Evolutionary conservation across 2,113 vertebrate genomes (phyloP).

Genomic region (Albula glossodonta): DNA sequence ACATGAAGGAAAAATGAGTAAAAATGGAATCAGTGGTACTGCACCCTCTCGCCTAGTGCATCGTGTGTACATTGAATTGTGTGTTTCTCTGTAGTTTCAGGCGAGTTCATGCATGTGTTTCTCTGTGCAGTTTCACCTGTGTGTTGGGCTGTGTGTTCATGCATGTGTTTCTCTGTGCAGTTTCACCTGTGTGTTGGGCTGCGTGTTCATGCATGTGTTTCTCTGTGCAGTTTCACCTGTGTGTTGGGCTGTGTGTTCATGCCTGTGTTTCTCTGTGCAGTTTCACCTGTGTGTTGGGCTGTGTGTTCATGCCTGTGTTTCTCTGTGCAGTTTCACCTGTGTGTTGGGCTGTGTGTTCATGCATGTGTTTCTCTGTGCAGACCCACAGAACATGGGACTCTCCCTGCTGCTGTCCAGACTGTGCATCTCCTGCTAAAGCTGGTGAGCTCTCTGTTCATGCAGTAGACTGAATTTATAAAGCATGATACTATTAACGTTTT

Average conservation of each 20-base stretch:
- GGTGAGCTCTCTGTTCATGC: conserved; percentile 42
- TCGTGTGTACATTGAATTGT: no score
- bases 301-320: no score
- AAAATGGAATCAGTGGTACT: not conserved
- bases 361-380: conserved; percentile 34
- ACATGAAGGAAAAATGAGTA: not conserved
- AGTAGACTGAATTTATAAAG: not conserved
- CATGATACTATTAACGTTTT: no score
- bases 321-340: not conserved
- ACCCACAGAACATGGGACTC: conserved; percentile 38
- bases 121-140: not conserved
- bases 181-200: no score
- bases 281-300: no score
- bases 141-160: not conserved
- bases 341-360: not conserved
- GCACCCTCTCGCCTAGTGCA: not conserved
- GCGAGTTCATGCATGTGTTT: no score
- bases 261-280: no score
- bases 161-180: conserved; percentile 34
- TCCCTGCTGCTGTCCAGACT: conserved; percentile 31
- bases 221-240: no score
- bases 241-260: no score
- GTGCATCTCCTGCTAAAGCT: conserved; percentile 51
- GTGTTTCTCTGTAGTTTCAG: no score
- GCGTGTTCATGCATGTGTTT: no score